Evolutionary conservation across 2,888 invertebrate genomes (phyloP).

Genomic region (Heliconius cydno): DNA sequence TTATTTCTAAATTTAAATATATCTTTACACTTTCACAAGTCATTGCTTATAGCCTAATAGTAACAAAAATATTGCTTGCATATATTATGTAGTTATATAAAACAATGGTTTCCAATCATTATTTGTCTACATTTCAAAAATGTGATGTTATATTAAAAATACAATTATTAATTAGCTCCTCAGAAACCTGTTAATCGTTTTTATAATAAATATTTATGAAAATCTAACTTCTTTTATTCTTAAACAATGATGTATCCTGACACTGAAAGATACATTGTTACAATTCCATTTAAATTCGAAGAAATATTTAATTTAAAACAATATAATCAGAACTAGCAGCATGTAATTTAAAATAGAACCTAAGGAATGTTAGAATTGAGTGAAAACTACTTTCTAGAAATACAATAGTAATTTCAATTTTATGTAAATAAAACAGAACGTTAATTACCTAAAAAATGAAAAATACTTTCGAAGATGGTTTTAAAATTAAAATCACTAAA

Average conservation of each 20-base stretch:
- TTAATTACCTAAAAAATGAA: not conserved
- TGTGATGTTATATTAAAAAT: slow-evolving; percentile 40
- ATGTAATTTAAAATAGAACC: not conserved
- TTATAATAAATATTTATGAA: slow-evolving; percentile 8
- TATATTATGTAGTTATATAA: slow-evolving; percentile 58
- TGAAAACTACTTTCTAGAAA: not conserved
- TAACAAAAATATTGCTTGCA: slow-evolving; percentile 80
- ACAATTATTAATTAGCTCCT: slow-evolving; percentile 28
- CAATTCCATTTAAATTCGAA: slow-evolving; percentile 28
- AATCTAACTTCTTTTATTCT: not conserved
- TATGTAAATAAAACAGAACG: not conserved
- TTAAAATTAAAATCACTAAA: not conserved
- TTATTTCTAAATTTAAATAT: slow-evolving; percentile 74
- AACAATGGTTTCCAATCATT: slow-evolving; percentile 51
- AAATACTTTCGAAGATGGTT: slow-evolving; percentile 37
- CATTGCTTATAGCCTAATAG: slow-evolving; percentile 64
- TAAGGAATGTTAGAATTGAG: slow-evolving; percentile 7
- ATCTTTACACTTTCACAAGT: slow-evolving; percentile 63
- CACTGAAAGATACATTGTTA: slow-evolving; percentile 6
- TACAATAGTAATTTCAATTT: too few species aligned
- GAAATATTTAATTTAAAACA: slow-evolving; percentile 17
- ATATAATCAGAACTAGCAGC: not conserved
- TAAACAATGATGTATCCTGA: slow-evolving; percentile 2
- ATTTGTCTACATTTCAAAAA: slow-evolving; percentile 41
- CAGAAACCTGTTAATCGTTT: slow-evolving; percentile 23